These are phyloP conservation scores for Guaruba guarouba DNA, from an alignment of 2,113 vertebrate genomes.

Conservation along the genomic window DNA sequence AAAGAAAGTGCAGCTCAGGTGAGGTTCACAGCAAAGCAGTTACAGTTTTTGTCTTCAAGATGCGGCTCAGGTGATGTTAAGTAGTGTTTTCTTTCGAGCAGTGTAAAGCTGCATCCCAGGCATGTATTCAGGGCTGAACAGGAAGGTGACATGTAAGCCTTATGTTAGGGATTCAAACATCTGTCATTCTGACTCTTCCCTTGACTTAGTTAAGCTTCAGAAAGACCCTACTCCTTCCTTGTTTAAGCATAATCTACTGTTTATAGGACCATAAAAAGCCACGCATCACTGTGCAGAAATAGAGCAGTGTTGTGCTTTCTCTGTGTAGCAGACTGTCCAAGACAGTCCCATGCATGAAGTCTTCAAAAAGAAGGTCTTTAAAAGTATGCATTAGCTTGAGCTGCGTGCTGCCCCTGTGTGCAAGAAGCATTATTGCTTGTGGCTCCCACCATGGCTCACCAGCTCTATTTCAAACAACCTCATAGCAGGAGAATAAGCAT, in stretches of 20 bases:
- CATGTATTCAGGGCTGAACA: background rate
- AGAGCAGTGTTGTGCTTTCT: background rate
- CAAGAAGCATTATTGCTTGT: background rate
- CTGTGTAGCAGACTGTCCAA: background rate
- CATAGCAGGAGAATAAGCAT: background rate
- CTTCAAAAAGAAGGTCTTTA: background rate
- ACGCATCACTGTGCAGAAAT: background rate
- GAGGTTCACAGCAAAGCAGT: background rate
- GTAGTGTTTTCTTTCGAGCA: background rate
- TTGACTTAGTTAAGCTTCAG: background rate
- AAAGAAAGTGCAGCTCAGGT: slow-evolving; percentile 7
- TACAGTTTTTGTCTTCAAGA: background rate
- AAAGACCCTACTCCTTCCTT: background rate
- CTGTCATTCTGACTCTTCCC: background rate
- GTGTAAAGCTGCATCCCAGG: background rate
- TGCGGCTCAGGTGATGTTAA: background rate
- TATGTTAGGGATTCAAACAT: background rate
- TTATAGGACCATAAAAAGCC: background rate
- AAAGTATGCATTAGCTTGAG: background rate
- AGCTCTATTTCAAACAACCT: background rate
- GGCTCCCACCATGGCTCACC: background rate
- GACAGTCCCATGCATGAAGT: background rate
- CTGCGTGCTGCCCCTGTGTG: background rate
- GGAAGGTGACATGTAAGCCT: background rate
- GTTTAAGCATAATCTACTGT: background rate